phyloP scores from a whole-genome alignment of 2,888 invertebrate species.

The Lacanobia oleracea region DNA sequence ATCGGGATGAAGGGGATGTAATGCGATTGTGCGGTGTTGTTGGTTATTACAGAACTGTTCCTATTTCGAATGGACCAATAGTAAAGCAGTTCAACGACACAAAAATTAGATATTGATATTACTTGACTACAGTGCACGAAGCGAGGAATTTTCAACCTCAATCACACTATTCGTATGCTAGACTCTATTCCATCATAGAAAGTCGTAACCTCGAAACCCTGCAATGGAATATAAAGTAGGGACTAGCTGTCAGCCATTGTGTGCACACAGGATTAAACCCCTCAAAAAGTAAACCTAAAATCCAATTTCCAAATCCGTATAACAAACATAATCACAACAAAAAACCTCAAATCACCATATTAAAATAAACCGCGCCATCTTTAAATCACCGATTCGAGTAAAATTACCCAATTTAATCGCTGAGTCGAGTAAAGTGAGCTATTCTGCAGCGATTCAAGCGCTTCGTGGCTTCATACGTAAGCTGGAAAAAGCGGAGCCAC shows the following conservation, averaged over 20 bases:
- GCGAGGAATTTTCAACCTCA: neutral
- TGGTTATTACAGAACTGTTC: conserved; percentile 26
- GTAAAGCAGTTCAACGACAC: conserved; percentile 2
- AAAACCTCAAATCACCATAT: conserved; percentile 34
- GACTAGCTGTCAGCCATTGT: conserved; percentile 1
- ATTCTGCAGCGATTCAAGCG: conserved; percentile 52
- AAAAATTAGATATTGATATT: conserved; percentile 4
- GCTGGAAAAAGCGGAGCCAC: conserved; percentile 56
- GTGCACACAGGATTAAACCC: conserved; percentile 5
- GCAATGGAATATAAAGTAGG: conserved; percentile 32
- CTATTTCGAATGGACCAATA: conserved; percentile 11
- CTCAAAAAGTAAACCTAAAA: neutral
- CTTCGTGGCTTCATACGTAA: conserved; percentile 48
- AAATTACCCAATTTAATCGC: conserved; percentile 63
- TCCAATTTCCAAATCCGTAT: conserved; percentile 19
- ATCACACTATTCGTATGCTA: conserved; percentile 23
- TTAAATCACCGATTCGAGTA: conserved; percentile 52
- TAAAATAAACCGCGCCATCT: conserved; percentile 32
- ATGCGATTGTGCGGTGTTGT: conserved; percentile 36
- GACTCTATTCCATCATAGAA: neutral
- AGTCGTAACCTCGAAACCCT: conserved; percentile 1
- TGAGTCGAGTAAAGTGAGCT: conserved; percentile 57
- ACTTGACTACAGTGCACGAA: conserved; percentile 10
- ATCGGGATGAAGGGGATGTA: conserved; percentile 31
- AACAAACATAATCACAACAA: conserved; percentile 25